Base-by-base conservation (phyloP, 2,113 vertebrate species). In the Seriola dumerili region DNA sequence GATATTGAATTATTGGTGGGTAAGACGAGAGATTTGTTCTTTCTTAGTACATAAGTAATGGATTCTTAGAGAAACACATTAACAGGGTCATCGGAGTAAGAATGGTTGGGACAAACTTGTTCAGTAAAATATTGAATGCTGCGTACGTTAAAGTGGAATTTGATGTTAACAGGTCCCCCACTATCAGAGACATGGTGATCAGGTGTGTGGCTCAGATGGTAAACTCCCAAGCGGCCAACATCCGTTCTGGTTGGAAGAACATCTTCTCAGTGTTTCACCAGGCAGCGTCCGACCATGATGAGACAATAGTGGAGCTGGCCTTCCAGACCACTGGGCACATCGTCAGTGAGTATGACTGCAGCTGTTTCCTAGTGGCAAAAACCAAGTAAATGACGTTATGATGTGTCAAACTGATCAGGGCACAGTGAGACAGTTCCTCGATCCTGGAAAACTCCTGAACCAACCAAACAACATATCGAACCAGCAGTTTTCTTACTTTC, bases 231-330 rank as follows among this genome's bases (percentile, higher is more conserved):
- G 97, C 98, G 0, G 96, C 94, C 40, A 99, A 98, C 91, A 99
- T 99, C 90, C 98, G 98, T 58, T 99, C 98, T 0, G 98, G 98
- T n/a, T 99, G 98, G 98, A 99, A 99, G 89, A 99, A 99, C 85
- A 99, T 99, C 88, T 99, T 99, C 87, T 97, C 98, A 0, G 97
- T 99, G 72, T 99, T 99, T 90, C 98, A 99, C 89, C 98, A 99
- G 84, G 98, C 98, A 0, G 98, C 98, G 0, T 97, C 97, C 0
- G 97, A 98, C 84, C 97, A 97, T 0, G 97, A 99, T 10, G 97
- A 98, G 76, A 97, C 97, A 67, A 99, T 99, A 0, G 98, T 99
- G 85, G 97, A 99, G 91, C 92, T 99, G 66, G 97, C 97, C 54
- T 99, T 99, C 88, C 98, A 99, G 87, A 99, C 97, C 55, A 98